Conservation (phyloP, 1,140 invertebrate genomes). For the Forficula auricularia region DNA sequence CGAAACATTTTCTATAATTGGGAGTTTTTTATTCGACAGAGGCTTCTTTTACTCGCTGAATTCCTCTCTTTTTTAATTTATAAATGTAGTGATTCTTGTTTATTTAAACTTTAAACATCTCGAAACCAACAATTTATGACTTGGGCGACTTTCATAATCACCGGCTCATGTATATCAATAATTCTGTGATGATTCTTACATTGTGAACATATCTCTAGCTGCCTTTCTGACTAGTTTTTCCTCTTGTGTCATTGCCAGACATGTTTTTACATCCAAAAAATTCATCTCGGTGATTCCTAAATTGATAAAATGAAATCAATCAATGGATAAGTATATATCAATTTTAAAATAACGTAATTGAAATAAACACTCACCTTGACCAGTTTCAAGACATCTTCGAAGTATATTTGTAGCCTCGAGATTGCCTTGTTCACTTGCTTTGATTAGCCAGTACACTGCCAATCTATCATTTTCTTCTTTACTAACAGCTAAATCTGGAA, state of each 20-base stretch:
- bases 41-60: no score
- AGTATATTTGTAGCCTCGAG: conserved; percentile 65
- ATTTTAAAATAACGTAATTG: conserved; percentile 5
- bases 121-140: no score
- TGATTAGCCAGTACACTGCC: conserved; percentile 74
- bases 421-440: conserved; percentile 77
- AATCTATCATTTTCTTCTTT: conserved; percentile 42
- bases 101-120: neutral
- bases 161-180: conserved; percentile 13
- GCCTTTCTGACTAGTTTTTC: conserved; percentile 72
- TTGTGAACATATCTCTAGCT: conserved; percentile 63
- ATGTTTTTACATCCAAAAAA: conserved; percentile 63
- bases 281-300: conserved; percentile 61
- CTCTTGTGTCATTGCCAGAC: conserved; percentile 60
- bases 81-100: neutral
- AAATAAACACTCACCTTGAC: conserved; percentile 31
- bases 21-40: no score
- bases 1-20: no score
- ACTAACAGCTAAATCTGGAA: conserved; percentile 32
- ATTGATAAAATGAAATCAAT: neutral
- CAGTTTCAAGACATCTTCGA: conserved; percentile 54
- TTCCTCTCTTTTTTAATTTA: no score
- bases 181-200: conserved; percentile 31
- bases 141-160: neutral
- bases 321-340: neutral